Percentiles rank a stretch among this genome's conserved stretches.
These are phyloP conservation scores for Laticauda colubrina DNA, from an alignment of 2,113 vertebrate species.

Conservation along the genomic window DNA sequence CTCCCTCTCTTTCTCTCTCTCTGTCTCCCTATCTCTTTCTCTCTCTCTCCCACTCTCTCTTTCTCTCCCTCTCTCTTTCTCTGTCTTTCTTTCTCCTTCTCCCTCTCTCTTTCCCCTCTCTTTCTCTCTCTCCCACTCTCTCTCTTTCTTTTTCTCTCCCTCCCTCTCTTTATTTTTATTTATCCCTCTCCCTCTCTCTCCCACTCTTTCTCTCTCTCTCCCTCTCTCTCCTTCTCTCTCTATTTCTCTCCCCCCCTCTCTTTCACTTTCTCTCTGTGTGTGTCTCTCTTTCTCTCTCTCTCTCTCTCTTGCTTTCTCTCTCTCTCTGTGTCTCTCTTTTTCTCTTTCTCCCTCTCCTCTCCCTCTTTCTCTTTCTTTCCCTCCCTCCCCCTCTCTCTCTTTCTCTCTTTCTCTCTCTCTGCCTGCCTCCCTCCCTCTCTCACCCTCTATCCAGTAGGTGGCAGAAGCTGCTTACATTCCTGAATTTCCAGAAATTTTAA, in stretches of 20 bases:
- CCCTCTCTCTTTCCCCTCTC: too few species aligned
- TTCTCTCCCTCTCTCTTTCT: too few species aligned
- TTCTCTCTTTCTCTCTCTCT: too few species aligned
- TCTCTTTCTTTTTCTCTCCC: accelerated
- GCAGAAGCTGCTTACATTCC: conserved; percentile 40
- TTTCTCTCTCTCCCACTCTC: accelerated
- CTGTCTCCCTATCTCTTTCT: too few species aligned
- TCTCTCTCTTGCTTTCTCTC: accelerated
- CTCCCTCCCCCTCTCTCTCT: accelerated
- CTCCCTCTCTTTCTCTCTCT: accelerated
- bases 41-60: accelerated
- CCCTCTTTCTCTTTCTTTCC: accelerated
- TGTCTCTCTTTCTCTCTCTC: accelerated
- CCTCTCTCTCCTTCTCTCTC: accelerated
- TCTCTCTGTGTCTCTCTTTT: too few species aligned
- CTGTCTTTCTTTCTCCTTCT: too few species aligned
- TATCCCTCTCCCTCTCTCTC: background rate
- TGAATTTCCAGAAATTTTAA: background rate
- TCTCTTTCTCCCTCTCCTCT: too few species aligned
- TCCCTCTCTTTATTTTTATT: too few species aligned
- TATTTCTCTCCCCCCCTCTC: too few species aligned
- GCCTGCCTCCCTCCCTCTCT: too few species aligned
- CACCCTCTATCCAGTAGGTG: conserved; percentile 62
- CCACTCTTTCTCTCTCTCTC: accelerated
- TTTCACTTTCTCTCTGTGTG: too few species aligned